These are phyloP conservation scores for Theretra japonica DNA, from an alignment of 2,888 invertebrate species.

Conservation along the genomic window DNA sequence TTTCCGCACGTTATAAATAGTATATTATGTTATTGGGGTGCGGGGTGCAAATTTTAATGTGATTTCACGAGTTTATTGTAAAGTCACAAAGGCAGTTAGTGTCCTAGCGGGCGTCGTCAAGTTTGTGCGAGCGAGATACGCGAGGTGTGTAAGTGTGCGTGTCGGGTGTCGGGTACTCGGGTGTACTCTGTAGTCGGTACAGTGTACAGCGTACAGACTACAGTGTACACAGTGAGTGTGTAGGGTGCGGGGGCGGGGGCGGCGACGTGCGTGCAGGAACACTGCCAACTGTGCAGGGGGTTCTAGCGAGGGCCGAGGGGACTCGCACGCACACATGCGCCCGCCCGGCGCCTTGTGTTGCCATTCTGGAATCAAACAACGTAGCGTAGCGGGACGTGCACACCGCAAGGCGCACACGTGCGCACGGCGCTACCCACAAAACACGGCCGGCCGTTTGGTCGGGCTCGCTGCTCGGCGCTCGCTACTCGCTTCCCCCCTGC, in stretches of 20 bases:
- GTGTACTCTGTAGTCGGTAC: no score
- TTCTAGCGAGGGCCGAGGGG: conserved; percentile 55
- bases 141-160: conserved; percentile 7
- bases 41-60: background rate
- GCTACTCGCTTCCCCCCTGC: conserved; percentile 50
- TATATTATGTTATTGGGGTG: background rate
- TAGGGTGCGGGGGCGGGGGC: conserved; percentile 31
- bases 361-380: conserved; percentile 54
- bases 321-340: conserved; percentile 54
- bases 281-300: conserved; percentile 35
- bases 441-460: conserved; percentile 46
- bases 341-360: conserved; percentile 39
- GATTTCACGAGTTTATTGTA: background rate
- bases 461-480: conserved; percentile 47
- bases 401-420: conserved; percentile 48
- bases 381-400: conserved; percentile 54
- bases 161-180: background rate
- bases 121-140: conserved; percentile 5
- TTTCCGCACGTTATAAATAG: background rate
- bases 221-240: background rate
- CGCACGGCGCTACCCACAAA: conserved; percentile 60
- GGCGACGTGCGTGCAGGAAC: conserved; percentile 36
- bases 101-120: background rate
- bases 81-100: background rate
- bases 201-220: no score